A percentile compares a stretch with the other conserved stretches of the same genome.
These are phyloP conservation scores for Sprattus sprattus DNA, from an alignment of 2,113 vertebrate genomes.

Conservation along the genomic window DNA sequence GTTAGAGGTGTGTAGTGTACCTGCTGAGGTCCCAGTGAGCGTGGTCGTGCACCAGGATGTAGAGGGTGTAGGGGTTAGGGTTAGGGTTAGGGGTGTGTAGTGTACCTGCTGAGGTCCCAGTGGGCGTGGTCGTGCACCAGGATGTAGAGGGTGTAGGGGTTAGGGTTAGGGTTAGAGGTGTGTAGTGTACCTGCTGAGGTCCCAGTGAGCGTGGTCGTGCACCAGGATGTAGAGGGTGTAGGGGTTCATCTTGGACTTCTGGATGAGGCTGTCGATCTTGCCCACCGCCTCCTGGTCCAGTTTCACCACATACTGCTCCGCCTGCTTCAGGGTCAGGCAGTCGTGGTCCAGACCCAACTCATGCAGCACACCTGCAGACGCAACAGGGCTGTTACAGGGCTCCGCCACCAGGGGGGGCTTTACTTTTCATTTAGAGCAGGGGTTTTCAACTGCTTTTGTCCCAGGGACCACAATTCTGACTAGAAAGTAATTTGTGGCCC, in stretches of 20 bases:
- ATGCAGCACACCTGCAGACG: constrained; percentile 80
- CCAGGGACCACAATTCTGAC: too few species aligned
- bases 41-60: too few species aligned
- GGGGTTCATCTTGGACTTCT: constrained; percentile 85
- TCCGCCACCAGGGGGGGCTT: background rate
- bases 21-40: constrained; percentile 94
- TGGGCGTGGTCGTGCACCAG: constrained; percentile 53
- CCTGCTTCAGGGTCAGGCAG: constrained; percentile 73
- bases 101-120: too few species aligned
- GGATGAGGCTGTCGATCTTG: constrained; percentile 83
- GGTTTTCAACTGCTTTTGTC: too few species aligned
- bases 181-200: constrained; percentile 77
- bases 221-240: constrained; percentile 93
- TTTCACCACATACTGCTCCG: constrained; percentile 87
- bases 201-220: constrained; percentile 96
- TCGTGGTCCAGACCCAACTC: constrained; percentile 88
- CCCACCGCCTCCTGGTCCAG: constrained; percentile 81
- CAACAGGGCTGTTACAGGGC: background rate
- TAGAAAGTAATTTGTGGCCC: too few species aligned
- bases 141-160: too few species aligned
- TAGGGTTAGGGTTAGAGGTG: too few species aligned
- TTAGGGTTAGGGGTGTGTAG: too few species aligned
- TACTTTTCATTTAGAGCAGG: too few species aligned
- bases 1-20: constrained; percentile 51
- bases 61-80: constrained; percentile 89